Conservation (phyloP, 1,140 invertebrate species). For the Neuroterus valhalla region DNA sequence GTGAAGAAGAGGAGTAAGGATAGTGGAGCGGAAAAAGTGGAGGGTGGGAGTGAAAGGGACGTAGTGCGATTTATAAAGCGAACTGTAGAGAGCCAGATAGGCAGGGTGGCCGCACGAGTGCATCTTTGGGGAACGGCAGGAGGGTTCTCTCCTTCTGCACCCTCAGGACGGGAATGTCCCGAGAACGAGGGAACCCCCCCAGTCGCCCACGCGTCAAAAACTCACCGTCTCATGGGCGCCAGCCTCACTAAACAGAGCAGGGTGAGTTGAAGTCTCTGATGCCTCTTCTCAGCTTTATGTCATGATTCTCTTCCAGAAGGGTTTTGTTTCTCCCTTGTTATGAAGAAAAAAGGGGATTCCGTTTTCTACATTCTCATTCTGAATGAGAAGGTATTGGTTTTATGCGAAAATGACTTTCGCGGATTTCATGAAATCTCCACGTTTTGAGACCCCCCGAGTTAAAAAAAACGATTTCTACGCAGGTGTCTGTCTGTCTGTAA, state of each 20-base stretch:
- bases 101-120: slow-evolving; percentile 69
- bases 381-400: too few relatives aligned
- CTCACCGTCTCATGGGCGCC: slow-evolving; percentile 66
- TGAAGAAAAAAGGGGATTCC: not conserved
- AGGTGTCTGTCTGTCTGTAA: too few relatives aligned
- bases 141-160: slow-evolving; percentile 63
- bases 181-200: slow-evolving; percentile 59
- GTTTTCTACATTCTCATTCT: not conserved
- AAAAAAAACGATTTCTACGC: too few relatives aligned
- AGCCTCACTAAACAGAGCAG: slow-evolving; percentile 67
- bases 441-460: too few relatives aligned
- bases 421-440: too few relatives aligned
- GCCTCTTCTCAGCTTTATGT: not conserved
- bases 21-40: slow-evolving; percentile 34
- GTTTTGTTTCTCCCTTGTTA: not conserved
- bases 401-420: too few relatives aligned
- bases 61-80: slow-evolving; percentile 56
- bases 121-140: slow-evolving; percentile 65
- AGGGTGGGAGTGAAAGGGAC: slow-evolving; percentile 31
- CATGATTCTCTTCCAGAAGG: not conserved
- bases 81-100: slow-evolving; percentile 59
- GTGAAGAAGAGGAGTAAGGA: slow-evolving; percentile 6
- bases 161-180: slow-evolving; percentile 63
- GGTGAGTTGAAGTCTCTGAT: slow-evolving; percentile 59
- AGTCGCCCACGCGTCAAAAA: slow-evolving; percentile 53